Conservation (phyloP, 2,888 invertebrate species). For the Cephus spinipes region DNA sequence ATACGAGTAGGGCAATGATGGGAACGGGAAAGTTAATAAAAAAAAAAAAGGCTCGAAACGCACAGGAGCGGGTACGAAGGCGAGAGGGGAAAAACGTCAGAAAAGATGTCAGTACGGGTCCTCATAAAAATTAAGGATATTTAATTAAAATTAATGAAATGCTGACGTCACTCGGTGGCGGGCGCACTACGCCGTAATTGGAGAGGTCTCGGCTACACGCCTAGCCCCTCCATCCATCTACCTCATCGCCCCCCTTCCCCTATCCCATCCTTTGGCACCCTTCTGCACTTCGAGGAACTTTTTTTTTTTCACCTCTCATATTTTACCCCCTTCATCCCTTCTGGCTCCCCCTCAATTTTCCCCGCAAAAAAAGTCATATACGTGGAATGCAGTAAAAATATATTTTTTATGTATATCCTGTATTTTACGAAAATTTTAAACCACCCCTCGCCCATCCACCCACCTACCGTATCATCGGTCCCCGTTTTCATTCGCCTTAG, state of each 20-base stretch:
- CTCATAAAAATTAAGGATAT: conserved; percentile 50
- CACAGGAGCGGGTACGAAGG: not conserved
- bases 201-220: conserved; percentile 45
- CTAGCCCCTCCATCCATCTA: not conserved
- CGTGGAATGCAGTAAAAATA: too few species aligned
- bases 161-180: conserved; percentile 40
- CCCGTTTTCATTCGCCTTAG: not conserved
- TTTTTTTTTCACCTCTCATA: conserved; percentile 2
- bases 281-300: not conserved
- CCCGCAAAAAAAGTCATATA: too few species aligned
- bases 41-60: not conserved
- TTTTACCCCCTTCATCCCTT: not conserved
- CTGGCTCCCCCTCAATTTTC: not conserved
- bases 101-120: not conserved
- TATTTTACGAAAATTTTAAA: not conserved
- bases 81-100: not conserved
- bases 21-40: not conserved
- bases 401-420: too few species aligned
- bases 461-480: not conserved
- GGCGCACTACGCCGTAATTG: conserved; percentile 45
- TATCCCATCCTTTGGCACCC: not conserved
- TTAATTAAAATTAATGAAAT: conserved; percentile 62
- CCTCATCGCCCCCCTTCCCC: not conserved
- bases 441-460: too few species aligned
- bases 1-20: not conserved